Base-by-base conservation (phyloP, 2,113 vertebrate species). In the Gobius niger region DNA sequence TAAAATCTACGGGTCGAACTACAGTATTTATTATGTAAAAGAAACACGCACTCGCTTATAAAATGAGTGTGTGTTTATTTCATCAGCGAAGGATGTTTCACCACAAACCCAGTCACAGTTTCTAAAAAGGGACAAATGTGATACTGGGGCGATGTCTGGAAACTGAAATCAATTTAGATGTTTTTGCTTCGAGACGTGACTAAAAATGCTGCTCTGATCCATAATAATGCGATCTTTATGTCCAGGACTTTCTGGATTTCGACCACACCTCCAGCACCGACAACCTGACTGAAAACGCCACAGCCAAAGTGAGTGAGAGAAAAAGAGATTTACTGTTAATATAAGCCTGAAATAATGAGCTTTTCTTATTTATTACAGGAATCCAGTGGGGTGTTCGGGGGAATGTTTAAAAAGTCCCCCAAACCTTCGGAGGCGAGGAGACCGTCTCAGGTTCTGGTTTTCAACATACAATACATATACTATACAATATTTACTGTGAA, bases 221-320 rank as follows among this genome's bases (percentile, higher is more conserved):
- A 14, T 40, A 0, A 16, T 50, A 53, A 0, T 19, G 44, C 10
- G 57, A 9, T 67, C 53, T 3, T 11, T 47, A 63, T 7, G 71
- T 78, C 69, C 70, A 88, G 88, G 83, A 88, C 73, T 65, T 79
- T 68, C 62, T 86, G 67, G 78, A 70, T 16, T 49, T 5, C 1
- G 70, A 78, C 1, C 0, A 82, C 7, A 42, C 67, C 2, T 65
- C 6, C 52, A 73, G 50, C 14, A 65, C 70, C 3, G 71, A 76
- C 47, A 69, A 7, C 53, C 63, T 57, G 11, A 57, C 71, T 47
- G 80, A 80, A 0, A 77, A 76, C 19, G 46, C 5, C n/a, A 54
- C 60, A 24, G 18, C 62, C 1, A 88, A 87, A 63, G 85, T 88
- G 76, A 75, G 75, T 72, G 6, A 41, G 0, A 49, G 24, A 61